Conservation (phyloP, 1,140 invertebrate species). For the Diachasmimorpha longicaudata region DNA sequence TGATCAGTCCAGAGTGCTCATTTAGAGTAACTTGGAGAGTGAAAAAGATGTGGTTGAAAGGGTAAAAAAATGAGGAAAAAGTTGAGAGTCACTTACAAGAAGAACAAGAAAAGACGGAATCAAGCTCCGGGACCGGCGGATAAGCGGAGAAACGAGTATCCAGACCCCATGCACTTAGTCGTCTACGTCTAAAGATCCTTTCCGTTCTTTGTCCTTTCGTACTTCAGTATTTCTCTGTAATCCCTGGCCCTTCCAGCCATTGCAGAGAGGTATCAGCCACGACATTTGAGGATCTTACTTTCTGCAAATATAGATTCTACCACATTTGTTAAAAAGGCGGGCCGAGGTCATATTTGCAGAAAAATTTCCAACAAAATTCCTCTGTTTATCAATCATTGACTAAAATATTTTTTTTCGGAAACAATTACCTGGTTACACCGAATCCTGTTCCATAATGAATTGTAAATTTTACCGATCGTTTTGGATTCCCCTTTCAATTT, state of each 20-base stretch:
- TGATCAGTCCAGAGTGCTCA: background rate
- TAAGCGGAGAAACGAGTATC: constrained; percentile 10
- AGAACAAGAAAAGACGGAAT: constrained; percentile 2
- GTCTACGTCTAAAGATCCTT: constrained; percentile 6
- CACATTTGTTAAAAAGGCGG: background rate
- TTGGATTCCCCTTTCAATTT: too few relatives aligned
- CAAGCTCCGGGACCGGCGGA: background rate
- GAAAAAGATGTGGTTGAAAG: background rate
- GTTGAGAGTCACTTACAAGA: constrained; percentile 14
- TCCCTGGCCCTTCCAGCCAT: background rate
- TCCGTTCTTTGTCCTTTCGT: background rate
- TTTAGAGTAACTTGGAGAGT: background rate
- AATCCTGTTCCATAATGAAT: too few relatives aligned
- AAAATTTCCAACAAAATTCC: too few relatives aligned
- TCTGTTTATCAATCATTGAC: too few relatives aligned
- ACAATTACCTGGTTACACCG: too few relatives aligned
- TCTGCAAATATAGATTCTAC: background rate
- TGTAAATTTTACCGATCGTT: too few relatives aligned
- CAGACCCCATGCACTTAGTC: constrained; percentile 9
- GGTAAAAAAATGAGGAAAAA: background rate
- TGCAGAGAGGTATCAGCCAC: background rate
- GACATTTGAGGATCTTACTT: constrained; percentile 7
- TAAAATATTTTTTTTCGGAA: too few relatives aligned
- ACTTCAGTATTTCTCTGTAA: background rate
- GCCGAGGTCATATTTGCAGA: too few relatives aligned